Percentiles rank a stretch among this genome's conserved stretches.
Evolutionary conservation across 2,113 vertebrate genomes (phyloP).

Genomic region (Australoheros scitulus): DNA sequence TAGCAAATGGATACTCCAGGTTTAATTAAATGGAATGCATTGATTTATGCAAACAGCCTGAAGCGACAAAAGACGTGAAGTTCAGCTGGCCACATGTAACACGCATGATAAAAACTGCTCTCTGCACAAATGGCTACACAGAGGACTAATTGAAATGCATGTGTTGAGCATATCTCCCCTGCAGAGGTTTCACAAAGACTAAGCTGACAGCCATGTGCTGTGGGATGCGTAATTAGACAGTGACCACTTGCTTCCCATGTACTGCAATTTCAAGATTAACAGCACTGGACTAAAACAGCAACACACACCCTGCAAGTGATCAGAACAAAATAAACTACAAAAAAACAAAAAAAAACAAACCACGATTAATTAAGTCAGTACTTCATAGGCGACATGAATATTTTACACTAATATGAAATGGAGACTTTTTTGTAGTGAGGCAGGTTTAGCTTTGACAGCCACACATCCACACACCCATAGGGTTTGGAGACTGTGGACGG

Average conservation of each 20-base stretch:
- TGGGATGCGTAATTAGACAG: slow-evolving; percentile 57
- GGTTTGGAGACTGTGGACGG: slow-evolving; percentile 13
- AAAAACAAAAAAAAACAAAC: background rate
- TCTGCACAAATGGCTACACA: slow-evolving; percentile 42
- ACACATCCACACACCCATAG: background rate
- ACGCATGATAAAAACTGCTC: slow-evolving; percentile 48
- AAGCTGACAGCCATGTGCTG: slow-evolving; percentile 51
- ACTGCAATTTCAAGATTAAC: slow-evolving; percentile 55
- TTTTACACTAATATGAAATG: slow-evolving; percentile 1
- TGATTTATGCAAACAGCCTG: slow-evolving; percentile 68
- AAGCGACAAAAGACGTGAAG: slow-evolving; percentile 32
- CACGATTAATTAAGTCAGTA: background rate
- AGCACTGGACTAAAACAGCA: slow-evolving; percentile 26
- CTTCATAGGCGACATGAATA: background rate
- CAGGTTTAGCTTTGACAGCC: slow-evolving; percentile 15
- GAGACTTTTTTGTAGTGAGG: slow-evolving; percentile 1
- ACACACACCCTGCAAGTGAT: slow-evolving; percentile 35
- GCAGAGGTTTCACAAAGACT: slow-evolving; percentile 16
- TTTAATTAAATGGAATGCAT: slow-evolving; percentile 65
- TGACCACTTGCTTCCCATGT: slow-evolving; percentile 41
- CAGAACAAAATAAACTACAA: slow-evolving; percentile 32
- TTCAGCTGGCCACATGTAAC: slow-evolving; percentile 43
- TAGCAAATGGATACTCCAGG: slow-evolving; percentile 40
- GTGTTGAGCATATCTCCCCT: background rate
- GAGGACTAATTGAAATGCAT: slow-evolving; percentile 53